Conservation (phyloP, 2,113 vertebrate genomes). For the Cottus gobio region DNA sequence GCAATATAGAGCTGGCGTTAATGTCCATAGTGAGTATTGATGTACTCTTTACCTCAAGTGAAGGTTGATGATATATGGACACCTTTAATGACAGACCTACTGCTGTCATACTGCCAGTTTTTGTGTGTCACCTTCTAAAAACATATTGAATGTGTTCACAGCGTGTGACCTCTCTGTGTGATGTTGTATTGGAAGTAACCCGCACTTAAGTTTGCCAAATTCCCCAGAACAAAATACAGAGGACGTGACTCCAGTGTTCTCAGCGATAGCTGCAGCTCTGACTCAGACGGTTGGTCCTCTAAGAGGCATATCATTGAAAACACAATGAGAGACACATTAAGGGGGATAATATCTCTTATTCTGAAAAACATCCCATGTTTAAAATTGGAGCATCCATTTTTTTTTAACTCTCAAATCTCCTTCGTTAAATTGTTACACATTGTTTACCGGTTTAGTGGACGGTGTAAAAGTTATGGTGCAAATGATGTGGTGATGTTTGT, state of each 20-base stretch:
- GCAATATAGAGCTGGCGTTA: conserved; percentile 1
- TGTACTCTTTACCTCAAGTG: background rate
- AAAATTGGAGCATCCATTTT: background rate
- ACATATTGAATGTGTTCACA: background rate
- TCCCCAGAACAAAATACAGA: background rate
- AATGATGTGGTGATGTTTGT: background rate
- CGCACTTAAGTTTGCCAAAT: background rate
- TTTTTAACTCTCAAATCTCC: background rate
- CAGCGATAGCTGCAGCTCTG: background rate
- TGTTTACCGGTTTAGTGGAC: background rate
- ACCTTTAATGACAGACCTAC: conserved; percentile 8
- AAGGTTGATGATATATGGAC: conserved; percentile 12
- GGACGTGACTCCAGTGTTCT: background rate
- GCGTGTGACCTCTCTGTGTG: no score
- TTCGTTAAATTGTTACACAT: no score
- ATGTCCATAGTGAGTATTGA: conserved; percentile 31
- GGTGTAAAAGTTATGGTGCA: background rate
- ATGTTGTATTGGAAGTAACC: background rate
- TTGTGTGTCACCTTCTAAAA: background rate
- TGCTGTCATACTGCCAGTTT: background rate
- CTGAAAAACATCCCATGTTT: background rate
- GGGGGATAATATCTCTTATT: background rate
- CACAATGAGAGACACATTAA: background rate
- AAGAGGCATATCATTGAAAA: background rate
- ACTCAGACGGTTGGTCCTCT: background rate